These are phyloP conservation scores for Papilio demoleus DNA, from an alignment of 2,888 invertebrate species.

Conservation along the genomic window DNA sequence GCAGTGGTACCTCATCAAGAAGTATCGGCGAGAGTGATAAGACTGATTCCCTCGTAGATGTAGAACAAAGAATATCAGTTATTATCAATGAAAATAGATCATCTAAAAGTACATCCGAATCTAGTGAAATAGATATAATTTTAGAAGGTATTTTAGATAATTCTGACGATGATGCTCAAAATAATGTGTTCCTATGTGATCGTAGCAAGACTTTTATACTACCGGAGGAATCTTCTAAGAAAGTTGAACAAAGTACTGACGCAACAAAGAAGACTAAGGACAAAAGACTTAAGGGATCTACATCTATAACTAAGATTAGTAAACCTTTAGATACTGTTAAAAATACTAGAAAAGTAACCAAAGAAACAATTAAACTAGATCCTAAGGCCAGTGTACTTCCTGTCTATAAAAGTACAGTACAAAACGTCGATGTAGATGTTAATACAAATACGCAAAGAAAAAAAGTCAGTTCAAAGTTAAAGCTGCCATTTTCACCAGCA, in stretches of 20 bases:
- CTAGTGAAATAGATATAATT: conserved; percentile 73
- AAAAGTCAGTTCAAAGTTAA: conserved; percentile 68
- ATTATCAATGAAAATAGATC: conserved; percentile 78
- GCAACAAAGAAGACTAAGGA: conserved; percentile 66
- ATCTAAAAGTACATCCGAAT: conserved; percentile 78
- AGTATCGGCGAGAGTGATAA: conserved; percentile 69
- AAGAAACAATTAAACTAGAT: conserved; percentile 57
- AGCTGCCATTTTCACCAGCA: conserved; percentile 72
- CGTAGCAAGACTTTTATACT: conserved; percentile 71
- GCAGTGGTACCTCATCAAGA: conserved; percentile 68
- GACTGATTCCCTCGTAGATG: conserved; percentile 70
- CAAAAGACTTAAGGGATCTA: conserved; percentile 65
- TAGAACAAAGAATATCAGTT: conserved; percentile 78
- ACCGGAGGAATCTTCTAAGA: conserved; percentile 56
- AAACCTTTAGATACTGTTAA: conserved; percentile 68
- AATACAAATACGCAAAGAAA: conserved; percentile 62
- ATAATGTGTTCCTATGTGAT: conserved; percentile 61
- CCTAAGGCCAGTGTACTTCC: conserved; percentile 71
- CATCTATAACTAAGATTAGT: conserved; percentile 67
- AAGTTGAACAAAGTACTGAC: conserved; percentile 52
- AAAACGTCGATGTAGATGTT: conserved; percentile 60
- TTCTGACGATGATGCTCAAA: conserved; percentile 60
- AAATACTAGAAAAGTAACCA: conserved; percentile 56
- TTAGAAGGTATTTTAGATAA: conserved; percentile 70
- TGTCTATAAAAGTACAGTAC: conserved; percentile 68